phyloP scores from a whole-genome alignment of 2,888 invertebrate species.

The Leucoptera coffeella region DNA sequence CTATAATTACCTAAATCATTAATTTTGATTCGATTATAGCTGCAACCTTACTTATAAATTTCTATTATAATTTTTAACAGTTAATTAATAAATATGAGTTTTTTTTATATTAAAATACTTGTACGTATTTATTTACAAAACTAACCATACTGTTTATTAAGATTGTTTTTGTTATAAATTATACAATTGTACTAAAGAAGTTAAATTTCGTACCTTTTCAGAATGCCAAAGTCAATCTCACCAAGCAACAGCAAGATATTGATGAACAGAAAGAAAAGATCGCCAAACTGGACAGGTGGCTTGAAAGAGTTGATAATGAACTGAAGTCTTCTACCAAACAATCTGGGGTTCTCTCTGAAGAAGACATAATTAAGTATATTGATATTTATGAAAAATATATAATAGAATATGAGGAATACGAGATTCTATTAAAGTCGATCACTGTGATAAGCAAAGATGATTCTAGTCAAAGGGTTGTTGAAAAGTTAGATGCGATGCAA shows the following conservation, averaged over 20 bases:
- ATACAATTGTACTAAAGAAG: not conserved
- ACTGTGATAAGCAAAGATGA: constrained; percentile 35
- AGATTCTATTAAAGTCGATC: constrained; percentile 32
- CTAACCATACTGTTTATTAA: too few relatives aligned
- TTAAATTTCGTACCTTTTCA: constrained; percentile 14
- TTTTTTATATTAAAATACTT: too few relatives aligned
- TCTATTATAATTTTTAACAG: too few relatives aligned
- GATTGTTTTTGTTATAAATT: too few relatives aligned
- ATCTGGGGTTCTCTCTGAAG: constrained; percentile 24
- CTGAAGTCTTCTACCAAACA: constrained; percentile 36
- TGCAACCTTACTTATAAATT: too few relatives aligned
- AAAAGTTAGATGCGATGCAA: constrained; percentile 52
- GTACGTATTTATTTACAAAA: too few relatives aligned
- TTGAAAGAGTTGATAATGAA: constrained; percentile 39
- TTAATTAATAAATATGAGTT: too few relatives aligned
- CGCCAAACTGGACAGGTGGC: constrained; percentile 40
- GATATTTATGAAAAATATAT: constrained; percentile 41
- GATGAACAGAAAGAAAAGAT: constrained; percentile 33
- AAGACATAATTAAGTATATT: constrained; percentile 34
- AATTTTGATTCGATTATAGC: too few relatives aligned
- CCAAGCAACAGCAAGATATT: constrained; percentile 25
- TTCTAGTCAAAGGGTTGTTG: constrained; percentile 46
- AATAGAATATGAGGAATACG: constrained; percentile 38
- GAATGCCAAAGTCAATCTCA: constrained; percentile 36
- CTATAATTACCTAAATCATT: too few relatives aligned